These are phyloP conservation scores for Coenonympha arcania DNA, from an alignment of 2,888 invertebrate species.

Conservation along the genomic window DNA sequence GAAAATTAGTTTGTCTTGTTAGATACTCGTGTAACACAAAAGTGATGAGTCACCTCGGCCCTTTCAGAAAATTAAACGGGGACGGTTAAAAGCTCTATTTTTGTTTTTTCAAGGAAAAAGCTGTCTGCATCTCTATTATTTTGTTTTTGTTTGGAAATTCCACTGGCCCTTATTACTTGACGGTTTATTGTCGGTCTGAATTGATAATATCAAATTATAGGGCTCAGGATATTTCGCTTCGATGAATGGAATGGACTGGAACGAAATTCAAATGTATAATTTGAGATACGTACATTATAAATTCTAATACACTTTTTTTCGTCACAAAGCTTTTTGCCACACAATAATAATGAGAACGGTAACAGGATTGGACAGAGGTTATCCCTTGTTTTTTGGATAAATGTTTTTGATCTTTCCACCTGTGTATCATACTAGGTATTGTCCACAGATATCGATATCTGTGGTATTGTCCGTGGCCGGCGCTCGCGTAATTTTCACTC, in stretches of 20 bases:
- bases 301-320: no score
- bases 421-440: neutral
- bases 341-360: slow-evolving; percentile 18
- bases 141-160: neutral
- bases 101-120: neutral
- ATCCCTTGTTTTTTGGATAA: slow-evolving; percentile 4
- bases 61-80: slow-evolving; percentile 1
- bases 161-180: no score
- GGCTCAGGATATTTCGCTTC: no score
- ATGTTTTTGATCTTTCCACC: neutral
- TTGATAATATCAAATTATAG: no score
- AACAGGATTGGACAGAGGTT: slow-evolving; percentile 20
- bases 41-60: slow-evolving; percentile 8
- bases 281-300: no score
- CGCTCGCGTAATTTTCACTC: no score
- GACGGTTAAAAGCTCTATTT: neutral
- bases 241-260: no score
- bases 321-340: slow-evolving; percentile 10
- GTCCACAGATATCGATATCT: no score
- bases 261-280: no score
- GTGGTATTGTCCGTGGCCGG: no score
- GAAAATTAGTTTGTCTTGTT: slow-evolving; percentile 12
- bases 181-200: no score
- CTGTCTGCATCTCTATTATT: neutral
- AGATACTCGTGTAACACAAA: slow-evolving; percentile 6